Conservation (phyloP, 2,797 vertebrate species). For the Odontamblyopus rebecca region DNA sequence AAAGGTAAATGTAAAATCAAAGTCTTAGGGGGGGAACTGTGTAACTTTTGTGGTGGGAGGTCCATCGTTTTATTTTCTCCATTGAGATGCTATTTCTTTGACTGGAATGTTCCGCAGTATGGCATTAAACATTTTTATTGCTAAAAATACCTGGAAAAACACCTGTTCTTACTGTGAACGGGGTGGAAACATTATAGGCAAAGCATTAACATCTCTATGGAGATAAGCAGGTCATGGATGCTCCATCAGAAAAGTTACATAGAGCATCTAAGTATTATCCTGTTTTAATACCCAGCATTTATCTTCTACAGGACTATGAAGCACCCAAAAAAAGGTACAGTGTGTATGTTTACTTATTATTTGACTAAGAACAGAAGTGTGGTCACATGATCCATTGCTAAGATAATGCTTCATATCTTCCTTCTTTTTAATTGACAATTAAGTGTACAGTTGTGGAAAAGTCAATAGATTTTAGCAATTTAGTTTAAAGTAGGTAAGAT, state of each 20-base stretch:
- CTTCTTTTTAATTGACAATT: not conserved
- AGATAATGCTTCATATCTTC: not conserved
- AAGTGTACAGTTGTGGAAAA: not conserved
- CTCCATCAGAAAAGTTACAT: not conserved
- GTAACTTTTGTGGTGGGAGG: not conserved
- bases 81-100: not conserved
- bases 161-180: too few relatives aligned
- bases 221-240: not conserved
- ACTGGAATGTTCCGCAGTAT: not conserved
- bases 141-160: too few relatives aligned
- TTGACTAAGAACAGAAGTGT: not conserved
- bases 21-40: not conserved
- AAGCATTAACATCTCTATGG: too few relatives aligned
- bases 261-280: not conserved
- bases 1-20: slow-evolving; percentile 29
- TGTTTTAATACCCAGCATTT: slow-evolving; percentile 9
- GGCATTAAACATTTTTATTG: too few relatives aligned
- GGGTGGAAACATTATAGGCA: too few relatives aligned
- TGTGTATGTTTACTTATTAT: not conserved
- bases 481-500: too few relatives aligned
- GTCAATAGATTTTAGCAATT: too few relatives aligned
- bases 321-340: slow-evolving; percentile 21
- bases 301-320: slow-evolving; percentile 29
- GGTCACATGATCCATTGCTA: not conserved
- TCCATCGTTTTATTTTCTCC: not conserved